Conservation (phyloP, 2,888 invertebrate species). For the Neoitamus cyanurus region DNA sequence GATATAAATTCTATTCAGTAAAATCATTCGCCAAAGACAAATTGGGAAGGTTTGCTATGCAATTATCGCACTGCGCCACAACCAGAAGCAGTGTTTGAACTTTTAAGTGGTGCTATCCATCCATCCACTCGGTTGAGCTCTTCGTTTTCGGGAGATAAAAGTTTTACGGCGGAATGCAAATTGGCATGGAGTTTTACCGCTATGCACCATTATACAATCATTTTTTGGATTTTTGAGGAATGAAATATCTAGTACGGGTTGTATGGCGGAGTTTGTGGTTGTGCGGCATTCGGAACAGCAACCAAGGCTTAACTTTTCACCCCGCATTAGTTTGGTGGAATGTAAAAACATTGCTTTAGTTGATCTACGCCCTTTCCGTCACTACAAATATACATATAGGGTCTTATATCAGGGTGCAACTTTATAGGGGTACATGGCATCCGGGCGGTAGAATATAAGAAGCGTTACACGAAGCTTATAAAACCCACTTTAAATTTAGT, state of each 20-base stretch:
- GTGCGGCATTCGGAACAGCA: neutral
- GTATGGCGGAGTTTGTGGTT: neutral
- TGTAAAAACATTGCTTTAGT: too few species aligned
- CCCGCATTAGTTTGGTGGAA: too few species aligned
- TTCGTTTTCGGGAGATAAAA: neutral
- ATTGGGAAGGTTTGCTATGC: neutral
- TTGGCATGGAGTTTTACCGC: neutral
- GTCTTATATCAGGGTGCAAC: too few species aligned
- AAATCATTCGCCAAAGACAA: neutral
- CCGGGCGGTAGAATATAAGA: too few species aligned
- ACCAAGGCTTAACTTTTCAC: too few species aligned
- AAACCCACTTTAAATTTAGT: too few species aligned
- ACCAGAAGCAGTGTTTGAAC: neutral
- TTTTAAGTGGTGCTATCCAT: neutral
- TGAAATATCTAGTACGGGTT: neutral
- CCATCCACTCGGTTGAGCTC: neutral
- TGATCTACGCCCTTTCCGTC: too few species aligned
- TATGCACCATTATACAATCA: neutral
- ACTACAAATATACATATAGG: too few species aligned
- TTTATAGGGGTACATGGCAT: too few species aligned
- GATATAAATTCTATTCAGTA: neutral
- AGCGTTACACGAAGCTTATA: too few species aligned
- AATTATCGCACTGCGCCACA: neutral
- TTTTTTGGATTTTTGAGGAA: neutral
- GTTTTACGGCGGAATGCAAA: neutral